Evolutionary conservation across 92 coral and sea anemone species (phyloP), one percentile per base, ranked within the genome.

Genomic region (Parazoanthus swiftii): DNA sequence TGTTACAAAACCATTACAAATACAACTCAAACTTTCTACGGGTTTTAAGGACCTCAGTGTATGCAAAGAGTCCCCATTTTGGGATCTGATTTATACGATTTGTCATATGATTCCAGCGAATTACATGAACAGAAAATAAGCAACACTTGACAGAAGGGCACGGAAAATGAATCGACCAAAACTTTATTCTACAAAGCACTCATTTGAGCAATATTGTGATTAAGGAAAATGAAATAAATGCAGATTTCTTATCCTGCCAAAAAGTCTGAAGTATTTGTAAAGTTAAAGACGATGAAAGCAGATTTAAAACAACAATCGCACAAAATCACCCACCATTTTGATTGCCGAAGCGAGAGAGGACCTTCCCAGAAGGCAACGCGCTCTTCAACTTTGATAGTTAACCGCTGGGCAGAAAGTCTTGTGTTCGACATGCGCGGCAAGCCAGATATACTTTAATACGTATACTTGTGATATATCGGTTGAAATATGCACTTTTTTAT

Each of bases 301-400:
- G 87, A 84, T 84, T 84, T 21, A 25, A 14, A 84, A 70, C 66
- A 71, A 84, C 67, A 46, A 23, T 70, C 6, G 1, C 18, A 29
- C 18, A 6, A 70, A 26, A 42, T 84, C 35, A 93, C 98, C 94
- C 93, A 96, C 98, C 98, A 96, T 96, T 93, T 96, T 96, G 95
- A 89, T 93, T 91, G 91, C 94, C 86, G 88, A 93, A 90, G 93
- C 81, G 93, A 89, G 96, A 96, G 95, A 95, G 98, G 92, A 77
- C 70, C 82, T 88, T 93, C 92, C 99, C 96, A 85, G 39, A 72
- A 58, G 56, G 74, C 99, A 86, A 75, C 88, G 93, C 98, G 92
- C 67, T 38, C 56, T 89, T 90, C 43, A 14, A 20, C n/a, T 44
- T 18, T 4, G 50, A 75, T 36, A 48, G 75, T 4, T 8, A 71